Evolutionary conservation across 2,113 vertebrate species (phyloP).

Genomic region (Camelus dromedarius): DNA sequence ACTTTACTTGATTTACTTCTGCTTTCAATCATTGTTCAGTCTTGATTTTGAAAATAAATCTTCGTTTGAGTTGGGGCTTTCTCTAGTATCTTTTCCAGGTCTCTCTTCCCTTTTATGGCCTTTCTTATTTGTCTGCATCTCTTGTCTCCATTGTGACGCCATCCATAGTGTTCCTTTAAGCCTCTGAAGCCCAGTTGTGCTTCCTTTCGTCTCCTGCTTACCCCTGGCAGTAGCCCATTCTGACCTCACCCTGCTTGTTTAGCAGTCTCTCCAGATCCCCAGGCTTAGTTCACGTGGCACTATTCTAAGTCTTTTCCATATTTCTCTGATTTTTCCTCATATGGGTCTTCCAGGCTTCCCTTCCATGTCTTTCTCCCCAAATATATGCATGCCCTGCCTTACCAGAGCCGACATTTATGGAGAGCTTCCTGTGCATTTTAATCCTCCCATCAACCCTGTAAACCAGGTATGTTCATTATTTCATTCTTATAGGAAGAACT

Average conservation of each 20-base stretch:
- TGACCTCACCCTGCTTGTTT: neutral
- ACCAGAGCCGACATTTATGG: neutral
- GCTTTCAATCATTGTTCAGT: neutral
- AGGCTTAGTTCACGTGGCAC: neutral
- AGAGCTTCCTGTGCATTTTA: neutral
- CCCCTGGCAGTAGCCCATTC: neutral
- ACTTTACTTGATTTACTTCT: neutral
- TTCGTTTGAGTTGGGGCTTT: conserved; percentile 14
- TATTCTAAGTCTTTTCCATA: conserved; percentile 10
- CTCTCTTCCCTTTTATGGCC: neutral
- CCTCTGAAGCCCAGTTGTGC: neutral
- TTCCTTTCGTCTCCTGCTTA: neutral
- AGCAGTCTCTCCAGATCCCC: neutral
- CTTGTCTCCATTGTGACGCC: neutral
- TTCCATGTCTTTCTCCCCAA: neutral
- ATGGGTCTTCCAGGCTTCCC: neutral
- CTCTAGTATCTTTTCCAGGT: neutral
- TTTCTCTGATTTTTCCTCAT: neutral
- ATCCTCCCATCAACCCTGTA: neutral
- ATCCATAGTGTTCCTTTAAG: neutral
- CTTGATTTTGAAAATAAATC: neutral
- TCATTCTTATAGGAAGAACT: neutral
- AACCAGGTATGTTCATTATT: neutral
- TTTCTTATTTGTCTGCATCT: neutral
- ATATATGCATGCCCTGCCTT: neutral